A percentile compares a stretch with the other conserved stretches of the same genome.
phyloP scores from a whole-genome alignment of 2,888 invertebrate genomes.

The Carpatolechia fugitivella region DNA sequence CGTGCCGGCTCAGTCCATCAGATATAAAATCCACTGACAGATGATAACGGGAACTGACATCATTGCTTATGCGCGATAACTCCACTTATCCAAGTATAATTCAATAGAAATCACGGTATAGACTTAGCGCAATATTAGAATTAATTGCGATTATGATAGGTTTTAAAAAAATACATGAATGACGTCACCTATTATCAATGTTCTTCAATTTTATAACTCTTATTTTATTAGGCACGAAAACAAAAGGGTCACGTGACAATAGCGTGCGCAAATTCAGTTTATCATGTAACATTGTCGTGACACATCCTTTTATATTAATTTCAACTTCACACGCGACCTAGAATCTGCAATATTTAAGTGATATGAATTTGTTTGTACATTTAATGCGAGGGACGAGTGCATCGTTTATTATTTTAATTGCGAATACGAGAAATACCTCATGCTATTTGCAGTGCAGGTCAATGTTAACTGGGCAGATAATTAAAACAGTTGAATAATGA shows the following conservation, averaged over 20 bases:
- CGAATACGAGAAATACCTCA: conserved; percentile 6
- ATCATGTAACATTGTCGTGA: conserved; percentile 8
- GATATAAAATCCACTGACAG: conserved; percentile 64
- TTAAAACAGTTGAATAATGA: conserved; percentile 39
- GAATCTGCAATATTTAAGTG: conserved; percentile 7
- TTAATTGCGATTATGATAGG: neutral
- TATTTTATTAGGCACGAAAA: no score
- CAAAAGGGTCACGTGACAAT: neutral
- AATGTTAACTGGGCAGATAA: conserved; percentile 56
- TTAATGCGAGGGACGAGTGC: neutral
- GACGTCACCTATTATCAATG: no score
- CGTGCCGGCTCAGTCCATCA: conserved; percentile 51
- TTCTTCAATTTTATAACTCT: no score
- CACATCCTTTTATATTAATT: conserved; percentile 11
- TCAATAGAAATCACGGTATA: conserved; percentile 33
- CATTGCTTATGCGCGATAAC: conserved; percentile 45
- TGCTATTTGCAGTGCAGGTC: conserved; percentile 55
- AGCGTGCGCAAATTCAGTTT: neutral
- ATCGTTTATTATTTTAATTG: conserved; percentile 3
- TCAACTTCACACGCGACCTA: conserved; percentile 9
- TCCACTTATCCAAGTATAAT: conserved; percentile 35
- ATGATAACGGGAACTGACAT: conserved; percentile 63
- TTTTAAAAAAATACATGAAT: no score
- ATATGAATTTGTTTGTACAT: conserved; percentile 5
- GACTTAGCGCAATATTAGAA: neutral